Evolutionary conservation across 2,888 invertebrate genomes (phyloP).

Genomic region (Machimus rusticus): DNA sequence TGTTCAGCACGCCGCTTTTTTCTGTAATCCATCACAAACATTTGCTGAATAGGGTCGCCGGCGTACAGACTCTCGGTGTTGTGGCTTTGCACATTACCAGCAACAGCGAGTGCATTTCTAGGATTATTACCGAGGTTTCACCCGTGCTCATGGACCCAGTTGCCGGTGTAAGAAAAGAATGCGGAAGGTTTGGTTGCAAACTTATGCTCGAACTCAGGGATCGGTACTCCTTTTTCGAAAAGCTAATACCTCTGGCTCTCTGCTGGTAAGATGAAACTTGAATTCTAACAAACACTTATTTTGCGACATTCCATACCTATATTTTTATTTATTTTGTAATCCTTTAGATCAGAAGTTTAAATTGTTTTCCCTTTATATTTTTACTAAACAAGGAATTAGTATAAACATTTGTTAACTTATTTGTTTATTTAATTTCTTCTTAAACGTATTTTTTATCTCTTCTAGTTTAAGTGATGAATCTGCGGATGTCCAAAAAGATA

Average conservation of each 20-base stretch:
- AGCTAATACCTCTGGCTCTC: slow-evolving; percentile 82
- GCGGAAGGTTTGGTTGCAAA: slow-evolving; percentile 77
- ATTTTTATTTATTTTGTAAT: no score
- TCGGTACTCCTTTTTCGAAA: slow-evolving; percentile 88
- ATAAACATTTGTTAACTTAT: no score
- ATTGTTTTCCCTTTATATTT: no score
- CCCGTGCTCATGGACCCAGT: slow-evolving; percentile 88
- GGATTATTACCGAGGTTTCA: slow-evolving; percentile 80
- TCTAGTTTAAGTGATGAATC: slow-evolving; percentile 80
- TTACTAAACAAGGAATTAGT: no score
- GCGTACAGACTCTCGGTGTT: slow-evolving; percentile 76
- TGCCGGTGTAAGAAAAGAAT: slow-evolving; percentile 77
- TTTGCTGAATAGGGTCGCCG: slow-evolving; percentile 77
- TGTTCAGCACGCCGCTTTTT: slow-evolving; percentile 76
- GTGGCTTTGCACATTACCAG: slow-evolving; percentile 67
- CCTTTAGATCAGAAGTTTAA: no score
- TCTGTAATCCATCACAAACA: slow-evolving; percentile 82
- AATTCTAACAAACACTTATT: no score
- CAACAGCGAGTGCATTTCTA: slow-evolving; percentile 74
- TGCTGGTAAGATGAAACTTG: slow-evolving; percentile 71
- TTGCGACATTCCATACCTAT: no score
- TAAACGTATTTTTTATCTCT: not conserved
- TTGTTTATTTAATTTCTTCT: no score
- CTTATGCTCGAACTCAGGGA: slow-evolving; percentile 83
- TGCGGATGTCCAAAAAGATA: slow-evolving; percentile 72